These are phyloP conservation scores for Ptychochromis oligacanthus DNA, from an alignment of 2,113 vertebrate species.

Conservation along the genomic window DNA sequence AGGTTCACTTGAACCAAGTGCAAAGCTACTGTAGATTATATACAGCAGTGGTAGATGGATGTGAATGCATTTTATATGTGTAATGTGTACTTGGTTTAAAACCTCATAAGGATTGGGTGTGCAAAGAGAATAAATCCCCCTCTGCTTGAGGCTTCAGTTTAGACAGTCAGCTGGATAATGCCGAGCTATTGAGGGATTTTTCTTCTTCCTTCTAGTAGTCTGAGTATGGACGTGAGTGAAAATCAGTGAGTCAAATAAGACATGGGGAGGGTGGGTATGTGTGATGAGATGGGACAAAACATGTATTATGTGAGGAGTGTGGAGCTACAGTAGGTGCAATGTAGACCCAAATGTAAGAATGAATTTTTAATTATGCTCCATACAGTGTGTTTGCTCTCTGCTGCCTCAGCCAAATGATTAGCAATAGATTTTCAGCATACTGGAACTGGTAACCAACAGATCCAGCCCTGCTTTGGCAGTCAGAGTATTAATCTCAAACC, in stretches of 20 bases:
- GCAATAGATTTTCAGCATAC: slow-evolving; percentile 20
- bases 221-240: slow-evolving; percentile 22
- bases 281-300: neutral
- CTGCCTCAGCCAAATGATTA: slow-evolving; percentile 35
- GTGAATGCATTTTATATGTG: slow-evolving; percentile 25
- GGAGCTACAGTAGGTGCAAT: neutral
- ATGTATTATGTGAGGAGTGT: slow-evolving; percentile 13
- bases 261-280: neutral
- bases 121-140: slow-evolving; percentile 61
- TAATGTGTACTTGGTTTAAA: slow-evolving; percentile 52
- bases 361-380: slow-evolving; percentile 9
- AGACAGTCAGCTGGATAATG: slow-evolving; percentile 59
- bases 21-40: neutral
- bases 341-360: slow-evolving; percentile 1
- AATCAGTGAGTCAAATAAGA: slow-evolving; percentile 25
- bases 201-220: slow-evolving; percentile 27
- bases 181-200: slow-evolving; percentile 61
- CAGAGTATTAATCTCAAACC: slow-evolving; percentile 24
- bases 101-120: slow-evolving; percentile 39
- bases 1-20: neutral
- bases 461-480: slow-evolving; percentile 14
- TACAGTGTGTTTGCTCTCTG: neutral
- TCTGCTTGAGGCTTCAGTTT: slow-evolving; percentile 58
- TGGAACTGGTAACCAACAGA: slow-evolving; percentile 7
- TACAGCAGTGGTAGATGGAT: neutral